A percentile compares a stretch with the other conserved stretches of the same genome.
Conservation (phyloP, 2,888 invertebrate genomes). For the Prosopocoilus inquinatus region DNA sequence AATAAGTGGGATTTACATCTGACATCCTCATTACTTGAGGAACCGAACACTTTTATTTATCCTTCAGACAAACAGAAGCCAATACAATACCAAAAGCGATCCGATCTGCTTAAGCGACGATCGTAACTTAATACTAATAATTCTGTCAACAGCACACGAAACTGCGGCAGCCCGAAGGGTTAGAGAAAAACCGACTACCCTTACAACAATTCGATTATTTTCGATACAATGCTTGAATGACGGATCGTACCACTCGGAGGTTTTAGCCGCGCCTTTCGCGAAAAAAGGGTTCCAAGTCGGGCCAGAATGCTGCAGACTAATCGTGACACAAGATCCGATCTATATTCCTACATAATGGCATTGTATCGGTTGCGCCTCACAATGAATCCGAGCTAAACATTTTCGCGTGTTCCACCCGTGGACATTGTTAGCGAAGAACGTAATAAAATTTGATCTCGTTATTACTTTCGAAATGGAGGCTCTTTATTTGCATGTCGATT, state of each 20-base stretch:
- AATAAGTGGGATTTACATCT: too few relatives aligned
- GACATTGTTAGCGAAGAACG: conserved; percentile 9
- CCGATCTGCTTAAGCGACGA: neutral
- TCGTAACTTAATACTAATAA: conserved; percentile 15
- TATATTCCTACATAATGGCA: conserved; percentile 36
- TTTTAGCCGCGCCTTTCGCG: neutral
- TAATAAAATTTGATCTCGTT: too few relatives aligned
- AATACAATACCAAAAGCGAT: conserved; percentile 1
- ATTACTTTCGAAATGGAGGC: too few relatives aligned
- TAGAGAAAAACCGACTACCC: conserved; percentile 17
- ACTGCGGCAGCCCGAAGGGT: conserved; percentile 14
- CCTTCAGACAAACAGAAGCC: neutral
- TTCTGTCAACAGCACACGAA: conserved; percentile 13
- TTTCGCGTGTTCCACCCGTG: conserved; percentile 40
- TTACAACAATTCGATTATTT: conserved; percentile 32
- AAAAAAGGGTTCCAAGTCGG: conserved; percentile 1
- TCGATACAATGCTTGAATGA: conserved; percentile 28
- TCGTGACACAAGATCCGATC: conserved; percentile 26
- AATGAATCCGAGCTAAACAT: conserved; percentile 39
- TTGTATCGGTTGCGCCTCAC: conserved; percentile 37
- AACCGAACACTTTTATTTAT: too few relatives aligned
- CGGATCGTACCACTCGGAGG: conserved; percentile 10
- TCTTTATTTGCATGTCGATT: too few relatives aligned
- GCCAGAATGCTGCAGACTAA: conserved; percentile 19
- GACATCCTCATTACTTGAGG: too few relatives aligned